phyloP scores from a whole-genome alignment of 2,888 invertebrate genomes.

The Globia sparganii region DNA sequence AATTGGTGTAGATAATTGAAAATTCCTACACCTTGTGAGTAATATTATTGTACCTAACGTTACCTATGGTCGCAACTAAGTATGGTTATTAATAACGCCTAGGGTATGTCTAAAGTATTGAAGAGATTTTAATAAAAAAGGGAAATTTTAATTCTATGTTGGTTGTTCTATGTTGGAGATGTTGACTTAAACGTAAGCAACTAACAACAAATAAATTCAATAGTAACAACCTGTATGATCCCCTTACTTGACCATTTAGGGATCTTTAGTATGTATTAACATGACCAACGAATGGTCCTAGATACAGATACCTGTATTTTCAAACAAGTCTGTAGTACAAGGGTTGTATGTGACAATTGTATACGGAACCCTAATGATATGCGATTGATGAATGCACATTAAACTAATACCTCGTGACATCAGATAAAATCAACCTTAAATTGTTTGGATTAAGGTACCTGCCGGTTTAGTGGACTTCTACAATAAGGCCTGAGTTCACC shows the following conservation, averaged over 20 bases:
- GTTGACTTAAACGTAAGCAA: neutral
- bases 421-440: conserved; percentile 24
- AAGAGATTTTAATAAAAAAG: neutral
- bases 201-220: neutral
- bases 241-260: conserved; percentile 23
- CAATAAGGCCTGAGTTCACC: too few species aligned
- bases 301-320: conserved; percentile 21
- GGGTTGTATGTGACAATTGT: conserved; percentile 29
- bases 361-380: conserved; percentile 27
- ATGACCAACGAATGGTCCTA: conserved; percentile 8
- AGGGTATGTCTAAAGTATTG: neutral
- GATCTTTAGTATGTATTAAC: conserved; percentile 13
- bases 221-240: conserved; percentile 5
- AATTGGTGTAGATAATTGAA: too few species aligned
- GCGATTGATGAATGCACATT: conserved; percentile 36
- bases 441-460: neutral
- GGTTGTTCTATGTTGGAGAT: too few species aligned
- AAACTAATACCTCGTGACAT: conserved; percentile 28
- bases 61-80: neutral
- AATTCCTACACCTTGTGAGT: too few species aligned
- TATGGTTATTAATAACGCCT: too few species aligned
- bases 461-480: neutral
- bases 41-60: neutral
- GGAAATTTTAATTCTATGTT: neutral
- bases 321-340: conserved; percentile 21